Base-by-base conservation (phyloP, 2,888 invertebrate species). In the Cepaea hortensis region DNA sequence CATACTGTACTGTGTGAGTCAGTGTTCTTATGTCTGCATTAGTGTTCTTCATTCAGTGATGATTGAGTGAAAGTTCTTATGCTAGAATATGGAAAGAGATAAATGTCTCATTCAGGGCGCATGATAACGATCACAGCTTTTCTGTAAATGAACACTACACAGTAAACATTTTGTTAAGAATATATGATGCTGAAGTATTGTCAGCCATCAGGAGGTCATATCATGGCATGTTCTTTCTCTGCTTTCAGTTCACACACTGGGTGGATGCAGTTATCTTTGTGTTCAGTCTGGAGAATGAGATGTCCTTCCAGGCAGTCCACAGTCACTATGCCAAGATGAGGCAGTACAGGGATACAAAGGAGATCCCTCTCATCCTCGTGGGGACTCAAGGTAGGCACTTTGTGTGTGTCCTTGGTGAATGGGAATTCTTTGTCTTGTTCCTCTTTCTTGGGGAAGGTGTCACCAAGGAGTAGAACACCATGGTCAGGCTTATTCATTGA, bases 261-360 rank as follows among this genome's bases (percentile, higher is more conserved):
- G 98, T 99, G 94, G 99, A 99, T 95, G 99, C 99, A 88, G 97
- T 99, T 92, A 97, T 99, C 94, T 98, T 99, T 95, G 99, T 99
- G 90, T 99, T 99, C 96, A 98, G 98, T 95, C 96, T 99, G 93
- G 98, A 98, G 95, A 98, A 97, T 96, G 98, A 98, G 95, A 96
- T 97, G 93, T 98, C 98, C 94, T 99, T 99, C 95, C 98, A 98
- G 95, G 97, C 98, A 91, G 97, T 99, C 93, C 97, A 98, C 95
- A 97, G 96, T 95, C 98, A 98, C 95, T 98, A 98, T 95, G 97
- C 97, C 93, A 98, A 98, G 96, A 98, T 99, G 98, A 97, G 98
- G 91, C 98, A 98, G 95, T 98, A 97, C 95, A 96, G 98, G 91
- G 94, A 94, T 89, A 93, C 94, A 90, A 96, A 97, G 85, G 98